phyloP scores from a whole-genome alignment of 2,888 invertebrate genomes.

The Protodeltote pygarga region DNA sequence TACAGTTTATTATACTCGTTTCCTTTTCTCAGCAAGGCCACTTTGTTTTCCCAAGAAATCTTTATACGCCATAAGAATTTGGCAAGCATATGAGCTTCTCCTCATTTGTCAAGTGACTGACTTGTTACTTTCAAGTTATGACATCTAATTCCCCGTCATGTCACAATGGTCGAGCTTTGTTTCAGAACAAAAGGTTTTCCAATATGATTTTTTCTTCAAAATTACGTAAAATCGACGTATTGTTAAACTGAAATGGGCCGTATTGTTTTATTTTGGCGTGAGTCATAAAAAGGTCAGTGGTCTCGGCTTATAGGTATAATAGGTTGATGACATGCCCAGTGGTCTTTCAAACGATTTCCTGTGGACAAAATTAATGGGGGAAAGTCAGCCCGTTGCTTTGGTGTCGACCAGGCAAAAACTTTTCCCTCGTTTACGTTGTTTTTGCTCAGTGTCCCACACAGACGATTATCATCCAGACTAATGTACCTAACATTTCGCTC shows the following conservation, averaged over 20 bases:
- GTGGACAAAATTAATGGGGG: slow-evolving; percentile 61
- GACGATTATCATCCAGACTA: slow-evolving; percentile 43
- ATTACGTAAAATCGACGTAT: neutral
- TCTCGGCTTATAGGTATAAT: slow-evolving; percentile 28
- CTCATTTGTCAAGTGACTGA: slow-evolving; percentile 15
- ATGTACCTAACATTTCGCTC: slow-evolving; percentile 46
- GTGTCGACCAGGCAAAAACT: slow-evolving; percentile 58
- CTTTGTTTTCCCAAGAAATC: neutral
- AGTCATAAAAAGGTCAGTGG: slow-evolving; percentile 16
- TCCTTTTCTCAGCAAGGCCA: too few relatives aligned
- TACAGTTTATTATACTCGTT: too few relatives aligned
- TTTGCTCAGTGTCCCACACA: slow-evolving; percentile 49
- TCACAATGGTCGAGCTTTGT: slow-evolving; percentile 8
- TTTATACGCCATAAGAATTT: neutral
- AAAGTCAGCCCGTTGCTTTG: slow-evolving; percentile 54
- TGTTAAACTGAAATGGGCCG: neutral
- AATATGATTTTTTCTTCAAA: neutral
- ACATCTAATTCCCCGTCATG: slow-evolving; percentile 24
- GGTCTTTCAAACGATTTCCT: slow-evolving; percentile 60
- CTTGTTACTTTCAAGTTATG: slow-evolving; percentile 22
- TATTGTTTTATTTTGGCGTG: slow-evolving; percentile 2
- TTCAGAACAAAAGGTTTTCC: slow-evolving; percentile 7
- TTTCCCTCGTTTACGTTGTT: slow-evolving; percentile 51
- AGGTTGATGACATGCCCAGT: slow-evolving; percentile 48
- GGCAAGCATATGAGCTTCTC: neutral